These are phyloP conservation scores for Zosterops pallidus DNA, from an alignment of 2,113 vertebrate genomes.

Conservation along the genomic window DNA sequence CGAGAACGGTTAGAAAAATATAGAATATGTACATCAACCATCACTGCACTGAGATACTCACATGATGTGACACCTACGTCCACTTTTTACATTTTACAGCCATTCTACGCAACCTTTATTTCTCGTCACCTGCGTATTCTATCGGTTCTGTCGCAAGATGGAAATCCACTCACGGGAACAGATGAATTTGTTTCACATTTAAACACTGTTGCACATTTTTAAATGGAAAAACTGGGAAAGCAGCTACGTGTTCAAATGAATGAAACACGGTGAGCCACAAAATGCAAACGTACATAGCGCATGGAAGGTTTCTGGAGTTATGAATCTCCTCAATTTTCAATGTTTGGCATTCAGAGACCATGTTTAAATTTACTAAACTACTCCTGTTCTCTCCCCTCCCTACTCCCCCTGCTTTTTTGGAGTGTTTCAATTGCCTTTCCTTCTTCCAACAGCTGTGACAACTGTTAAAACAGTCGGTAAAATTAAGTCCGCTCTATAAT, in stretches of 20 bases:
- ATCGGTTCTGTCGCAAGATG: not conserved
- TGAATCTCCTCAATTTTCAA: conserved; percentile 39
- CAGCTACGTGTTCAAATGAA: not conserved
- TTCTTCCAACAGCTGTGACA: conserved; percentile 84
- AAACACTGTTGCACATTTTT: not conserved
- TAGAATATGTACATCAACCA: not conserved
- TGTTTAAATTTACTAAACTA: conserved; percentile 63
- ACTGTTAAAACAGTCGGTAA: conserved; percentile 88
- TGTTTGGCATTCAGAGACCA: conserved; percentile 34
- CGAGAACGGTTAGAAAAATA: conserved; percentile 39
- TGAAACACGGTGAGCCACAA: conserved; percentile 24
- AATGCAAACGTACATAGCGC: not conserved
- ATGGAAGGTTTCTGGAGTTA: conserved; percentile 18
- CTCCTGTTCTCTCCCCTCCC: not conserved
- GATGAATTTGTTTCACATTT: not conserved
- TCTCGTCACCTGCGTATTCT: not conserved
- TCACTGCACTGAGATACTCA: not conserved
- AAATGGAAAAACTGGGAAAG: not conserved
- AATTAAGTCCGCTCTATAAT: conserved; percentile 85
- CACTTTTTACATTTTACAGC: not conserved
- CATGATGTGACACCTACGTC: not conserved
- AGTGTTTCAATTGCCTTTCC: conserved; percentile 79
- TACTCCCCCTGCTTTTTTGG: conserved; percentile 40
- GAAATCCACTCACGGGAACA: not conserved
- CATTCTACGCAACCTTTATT: not conserved